phyloP scores from a whole-genome alignment of 2,113 vertebrate genomes.

The Sinocyclocheilus anophthalmus region DNA sequence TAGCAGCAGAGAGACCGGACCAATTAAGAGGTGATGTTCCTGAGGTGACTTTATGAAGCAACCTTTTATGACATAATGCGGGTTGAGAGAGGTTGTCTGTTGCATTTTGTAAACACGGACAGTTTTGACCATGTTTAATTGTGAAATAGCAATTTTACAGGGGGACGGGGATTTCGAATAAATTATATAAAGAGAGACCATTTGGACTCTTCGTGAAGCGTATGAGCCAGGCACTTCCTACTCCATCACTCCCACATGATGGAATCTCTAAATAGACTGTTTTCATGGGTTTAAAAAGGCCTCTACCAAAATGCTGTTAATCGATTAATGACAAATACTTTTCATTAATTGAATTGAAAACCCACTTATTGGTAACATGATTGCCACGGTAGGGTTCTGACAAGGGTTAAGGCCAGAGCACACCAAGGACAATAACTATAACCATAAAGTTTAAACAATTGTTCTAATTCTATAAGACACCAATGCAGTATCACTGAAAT shows the following conservation, averaged over 20 bases:
- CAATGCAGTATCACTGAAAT: not conserved
- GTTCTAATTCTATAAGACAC: not conserved
- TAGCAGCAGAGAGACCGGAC: slow-evolving; percentile 45
- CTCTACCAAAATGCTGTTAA: slow-evolving; percentile 28
- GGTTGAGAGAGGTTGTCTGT: slow-evolving; percentile 20
- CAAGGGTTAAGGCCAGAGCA: not conserved
- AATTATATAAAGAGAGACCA: not conserved
- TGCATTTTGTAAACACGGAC: not conserved
- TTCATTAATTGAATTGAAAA: not conserved
- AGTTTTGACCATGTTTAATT: not conserved
- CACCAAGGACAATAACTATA: no score
- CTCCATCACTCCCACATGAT: slow-evolving; percentile 51
- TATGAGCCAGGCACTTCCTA: slow-evolving; percentile 49
- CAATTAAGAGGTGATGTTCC: slow-evolving; percentile 42
- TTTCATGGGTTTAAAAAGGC: no score
- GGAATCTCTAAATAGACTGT: not conserved
- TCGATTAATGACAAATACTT: slow-evolving; percentile 40
- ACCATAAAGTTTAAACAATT: no score
- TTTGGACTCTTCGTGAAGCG: slow-evolving; percentile 17
- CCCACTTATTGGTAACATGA: not conserved
- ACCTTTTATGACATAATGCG: not conserved
- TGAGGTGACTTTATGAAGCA: slow-evolving; percentile 41
- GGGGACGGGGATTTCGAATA: not conserved
- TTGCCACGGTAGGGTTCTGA: not conserved
- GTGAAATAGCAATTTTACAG: not conserved